These are phyloP conservation scores for Petrocephalus sullivani DNA, from an alignment of 2,797 vertebrate species.

Conservation along the genomic window DNA sequence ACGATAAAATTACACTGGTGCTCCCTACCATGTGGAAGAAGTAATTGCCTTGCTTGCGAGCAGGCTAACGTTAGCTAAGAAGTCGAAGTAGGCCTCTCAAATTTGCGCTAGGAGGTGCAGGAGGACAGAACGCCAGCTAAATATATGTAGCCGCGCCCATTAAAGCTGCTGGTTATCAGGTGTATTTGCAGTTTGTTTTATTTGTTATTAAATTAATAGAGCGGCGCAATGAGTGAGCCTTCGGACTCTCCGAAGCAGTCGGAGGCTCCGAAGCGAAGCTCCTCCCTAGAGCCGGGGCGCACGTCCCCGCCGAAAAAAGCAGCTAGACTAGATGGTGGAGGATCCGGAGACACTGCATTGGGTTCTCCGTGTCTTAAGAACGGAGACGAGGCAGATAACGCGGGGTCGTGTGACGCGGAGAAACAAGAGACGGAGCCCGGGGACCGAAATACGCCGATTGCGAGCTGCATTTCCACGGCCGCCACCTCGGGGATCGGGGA, in stretches of 20 bases:
- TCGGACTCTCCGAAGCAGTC: slow-evolving; percentile 51
- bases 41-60: slow-evolving; percentile 4
- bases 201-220: slow-evolving; percentile 14
- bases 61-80: slow-evolving; percentile 8
- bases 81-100: slow-evolving; percentile 34
- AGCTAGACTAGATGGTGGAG: slow-evolving; percentile 44
- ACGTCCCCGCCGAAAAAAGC: slow-evolving; percentile 49
- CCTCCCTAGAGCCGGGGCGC: slow-evolving; percentile 46
- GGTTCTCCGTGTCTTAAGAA: slow-evolving; percentile 38
- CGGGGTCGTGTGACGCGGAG: background rate
- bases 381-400: slow-evolving; percentile 35
- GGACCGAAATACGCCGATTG: slow-evolving; percentile 6
- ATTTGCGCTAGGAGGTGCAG: slow-evolving; percentile 23
- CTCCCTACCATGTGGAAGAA: background rate
- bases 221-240: slow-evolving; percentile 58
- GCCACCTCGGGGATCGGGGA: slow-evolving; percentile 17
- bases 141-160: background rate
- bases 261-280: slow-evolving; percentile 58
- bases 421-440: background rate
- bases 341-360: slow-evolving; percentile 17
- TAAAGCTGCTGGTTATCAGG: background rate
- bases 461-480: slow-evolving; percentile 36
- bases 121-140: slow-evolving; percentile 13
- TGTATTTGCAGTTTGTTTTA: background rate
- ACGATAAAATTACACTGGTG: background rate